Base-by-base conservation (phyloP, 1,140 invertebrate species). In the Zaprionus taronus region DNA sequence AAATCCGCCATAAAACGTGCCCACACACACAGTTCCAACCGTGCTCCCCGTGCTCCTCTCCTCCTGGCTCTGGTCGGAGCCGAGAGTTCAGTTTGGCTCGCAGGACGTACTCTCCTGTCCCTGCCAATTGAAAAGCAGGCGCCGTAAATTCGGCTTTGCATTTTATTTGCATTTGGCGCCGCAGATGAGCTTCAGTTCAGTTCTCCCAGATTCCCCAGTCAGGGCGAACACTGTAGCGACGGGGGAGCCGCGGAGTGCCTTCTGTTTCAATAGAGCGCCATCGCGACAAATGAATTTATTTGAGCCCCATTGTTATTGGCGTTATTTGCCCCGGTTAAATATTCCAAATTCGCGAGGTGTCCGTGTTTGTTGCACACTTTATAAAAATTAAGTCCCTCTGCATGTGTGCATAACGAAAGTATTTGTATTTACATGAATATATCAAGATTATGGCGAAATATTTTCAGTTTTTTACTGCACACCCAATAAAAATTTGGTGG, bases 1-100 rank as follows among this genome's bases (percentile, higher is more conserved):
- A 80, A 87, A 89, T 89, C 73, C 80, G 84, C 83, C 71, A 89
- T 87, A 87, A 87, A 87, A 83, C 78, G 70, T 57, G 57, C 77
- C 53, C 64, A 61, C 69, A 44, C 61, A 51, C 56, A 49, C 17
- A 15, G 31, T 34, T 9, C 31, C 55, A 24, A 51, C 28, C 41
- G n/a, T 12, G 4, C 24, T 5, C 6, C 0, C 17, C 22, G 67
- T 60, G 31, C 22, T 51, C 28, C 74, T 11, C 31, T 34, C 31
- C 2, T 34, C 79, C 5, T 47, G 17, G 26, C 17, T 12, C 14
- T 12, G 1, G n/a, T 28, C 28, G n/a, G 15, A 22, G 15, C 60
- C 34, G 51, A 34, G 61, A 47, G 68, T 68, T 61, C 31, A 41
- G 51, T 41, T 49, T 15, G 14, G 28, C 80, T 60, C 61, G 44